Percentiles rank a stretch among this genome's conserved stretches.
Evolutionary conservation across 2,113 vertebrate genomes (phyloP).

Genomic region (Tichodroma muraria): DNA sequence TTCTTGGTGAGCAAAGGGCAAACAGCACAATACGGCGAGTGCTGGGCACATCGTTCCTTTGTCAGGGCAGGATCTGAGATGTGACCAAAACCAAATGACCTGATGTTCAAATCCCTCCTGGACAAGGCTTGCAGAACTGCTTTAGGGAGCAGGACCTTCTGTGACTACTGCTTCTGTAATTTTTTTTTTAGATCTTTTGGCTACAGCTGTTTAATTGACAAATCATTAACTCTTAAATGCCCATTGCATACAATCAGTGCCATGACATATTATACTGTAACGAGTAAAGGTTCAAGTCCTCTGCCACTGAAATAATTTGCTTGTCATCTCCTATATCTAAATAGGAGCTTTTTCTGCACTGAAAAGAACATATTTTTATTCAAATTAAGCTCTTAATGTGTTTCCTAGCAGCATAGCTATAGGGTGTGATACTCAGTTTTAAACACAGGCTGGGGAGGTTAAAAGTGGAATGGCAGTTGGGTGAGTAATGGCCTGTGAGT

Average conservation of each 20-base stretch:
- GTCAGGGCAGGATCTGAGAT: not conserved
- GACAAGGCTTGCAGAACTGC: not conserved
- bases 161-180: not conserved
- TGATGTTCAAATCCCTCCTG: not conserved
- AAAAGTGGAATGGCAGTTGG: not conserved
- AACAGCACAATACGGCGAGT: rapidly evolving
- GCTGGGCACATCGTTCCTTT: rapidly evolving
- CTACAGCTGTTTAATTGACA: not conserved
- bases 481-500: slow-evolving; percentile 33
- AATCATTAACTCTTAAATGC: not conserved
- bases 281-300: not conserved
- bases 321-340: not conserved
- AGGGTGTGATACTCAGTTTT: not conserved
- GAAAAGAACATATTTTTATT: not conserved
- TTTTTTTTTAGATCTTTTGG: not conserved
- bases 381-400: not conserved
- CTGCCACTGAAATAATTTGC: not conserved
- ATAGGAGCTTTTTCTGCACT: not conserved
- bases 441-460: slow-evolving; percentile 15
- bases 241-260: not conserved
- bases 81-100: not conserved
- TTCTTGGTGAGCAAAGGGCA: not conserved
- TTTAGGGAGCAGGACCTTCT: not conserved
- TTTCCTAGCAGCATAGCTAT: not conserved
- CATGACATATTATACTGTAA: not conserved